Evolutionary conservation across 2,797 vertebrate species (phyloP), one percentile per base, ranked within the genome.

Genomic region (Mionectes olivaceus): DNA sequence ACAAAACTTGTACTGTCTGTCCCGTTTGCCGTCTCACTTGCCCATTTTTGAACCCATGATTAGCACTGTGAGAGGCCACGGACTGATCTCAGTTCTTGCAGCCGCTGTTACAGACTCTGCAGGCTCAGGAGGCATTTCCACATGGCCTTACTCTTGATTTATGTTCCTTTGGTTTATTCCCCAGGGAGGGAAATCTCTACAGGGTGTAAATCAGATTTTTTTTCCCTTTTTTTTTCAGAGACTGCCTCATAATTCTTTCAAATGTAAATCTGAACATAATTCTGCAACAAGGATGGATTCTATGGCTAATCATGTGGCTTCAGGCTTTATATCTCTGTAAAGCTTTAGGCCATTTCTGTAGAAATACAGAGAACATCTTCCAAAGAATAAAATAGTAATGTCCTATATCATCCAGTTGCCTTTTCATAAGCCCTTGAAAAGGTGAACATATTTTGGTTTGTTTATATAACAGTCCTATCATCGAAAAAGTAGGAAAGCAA

Each of bases 261-360:
- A 94, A 96, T 90, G 80, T 93, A 96, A 97, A 95, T 90, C 80
- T 63, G 87, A 91, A 86, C 63, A 84, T 90, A 94, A 95, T 96
- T 96, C 85, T 94, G 74, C 49, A 87, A 39, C 59, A 70, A 47
- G 85, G 89, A 83, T 65, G 43, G 60, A 37, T 88, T 84, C 87
- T 64, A 9, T 52, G 60, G 87, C 77, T 91, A 82, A 88, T 93
- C 85, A 52, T 43, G 56, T 70, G 71, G 59, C 83, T 94, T 67
- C 47, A 46, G 84, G 78, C 73, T 86, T 90, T 77, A 41, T 73
- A 69, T 50, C 63, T 74, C 67, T 80, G 41, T 50, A 82, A 86
- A 81, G 80, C 77, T 84, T 87, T 78, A 68, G 89, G 85, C 69
- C 35, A 91, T 94, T 95, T 87, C 73, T 83, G 35, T 55, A 71